Conservation (phyloP, 2,888 invertebrate genomes). For the Halictus quadricinctus region DNA sequence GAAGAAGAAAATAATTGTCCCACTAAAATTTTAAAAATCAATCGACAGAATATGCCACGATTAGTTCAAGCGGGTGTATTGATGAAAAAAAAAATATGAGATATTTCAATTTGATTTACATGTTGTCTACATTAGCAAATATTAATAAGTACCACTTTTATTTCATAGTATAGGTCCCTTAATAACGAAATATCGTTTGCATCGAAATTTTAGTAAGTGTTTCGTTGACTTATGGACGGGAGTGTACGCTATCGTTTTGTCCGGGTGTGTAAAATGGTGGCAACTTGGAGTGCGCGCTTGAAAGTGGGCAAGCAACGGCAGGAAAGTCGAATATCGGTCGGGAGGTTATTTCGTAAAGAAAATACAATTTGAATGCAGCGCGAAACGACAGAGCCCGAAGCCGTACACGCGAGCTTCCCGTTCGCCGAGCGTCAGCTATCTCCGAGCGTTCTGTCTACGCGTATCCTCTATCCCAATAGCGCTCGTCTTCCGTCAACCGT, state of each 20-base stretch:
- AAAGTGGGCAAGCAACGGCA: neutral
- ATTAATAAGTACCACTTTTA: too few relatives aligned
- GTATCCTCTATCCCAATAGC: neutral
- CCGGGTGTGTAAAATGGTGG: neutral
- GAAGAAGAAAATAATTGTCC: too few relatives aligned
- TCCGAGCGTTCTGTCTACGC: constrained; percentile 38
- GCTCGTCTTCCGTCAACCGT: constrained; percentile 46
- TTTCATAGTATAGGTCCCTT: too few relatives aligned
- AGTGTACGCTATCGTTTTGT: neutral
- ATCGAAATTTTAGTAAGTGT: too few relatives aligned
- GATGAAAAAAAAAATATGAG: too few relatives aligned
- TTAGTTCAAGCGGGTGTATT: too few relatives aligned
- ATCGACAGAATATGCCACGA: too few relatives aligned
- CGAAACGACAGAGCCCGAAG: constrained; percentile 46
- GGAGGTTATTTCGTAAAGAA: constrained; percentile 60
- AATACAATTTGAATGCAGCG: constrained; percentile 72
- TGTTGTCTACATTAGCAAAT: too few relatives aligned
- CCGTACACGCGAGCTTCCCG: constrained; percentile 15
- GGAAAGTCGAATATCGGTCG: constrained; percentile 57
- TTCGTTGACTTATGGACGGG: too few relatives aligned
- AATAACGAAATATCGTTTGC: too few relatives aligned
- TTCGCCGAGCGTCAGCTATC: neutral
- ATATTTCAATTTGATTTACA: too few relatives aligned
- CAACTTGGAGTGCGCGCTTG: neutral
- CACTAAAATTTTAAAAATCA: too few relatives aligned